Base-by-base conservation (phyloP, 2,113 vertebrate species). In the Aleadryas rufinucha region DNA sequence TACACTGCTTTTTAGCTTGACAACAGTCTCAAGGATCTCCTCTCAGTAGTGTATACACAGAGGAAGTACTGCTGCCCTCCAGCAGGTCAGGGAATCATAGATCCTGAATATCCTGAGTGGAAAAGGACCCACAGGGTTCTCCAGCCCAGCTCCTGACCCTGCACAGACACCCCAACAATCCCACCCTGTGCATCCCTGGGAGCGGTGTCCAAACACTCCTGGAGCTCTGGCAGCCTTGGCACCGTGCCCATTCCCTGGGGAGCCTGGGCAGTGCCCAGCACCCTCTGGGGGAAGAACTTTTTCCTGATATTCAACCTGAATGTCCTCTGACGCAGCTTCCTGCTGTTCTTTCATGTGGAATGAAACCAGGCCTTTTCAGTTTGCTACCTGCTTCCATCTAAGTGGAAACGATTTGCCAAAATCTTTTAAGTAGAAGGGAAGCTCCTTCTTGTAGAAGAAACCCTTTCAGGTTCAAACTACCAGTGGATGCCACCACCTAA, bases 161-260 rank as follows among this genome's bases (percentile, higher is more conserved):
- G 68, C 41, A 47, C 61, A 47, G 45, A 41, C 45, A 76, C 11
- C 21, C 39, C 87, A 47, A 27, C 30, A 54, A 61, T 69, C 54
- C 54, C 30, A 61, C 8, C 9, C 30, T 41, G n/a, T 6, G 23
- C 86, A 52, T 28, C 16, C 10, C 60, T 41, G 23, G 6, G 16
- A 7, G 33, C 0, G 0, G 6, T 23, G 4, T 60, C 69, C n/a
- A 53, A 75, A 26, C 0, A 0, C n/a, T 82, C 3, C 45, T 18
- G 3, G 24, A n/a, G 14, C 41, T 82, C 53, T 53, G 39, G n/a
- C 69, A 75, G 28, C 21, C 39, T 44, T 1, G 4, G 33, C 2
- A 45, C 78, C 4, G 13, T 53, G 23, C 0, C 23, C 30, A 5
- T n/a, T 35, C 30, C 39, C 30, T 16, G 17, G 53, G 61, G 45